Conservation (phyloP, 2,797 vertebrate species). For the Novumbra hubbsi region DNA sequence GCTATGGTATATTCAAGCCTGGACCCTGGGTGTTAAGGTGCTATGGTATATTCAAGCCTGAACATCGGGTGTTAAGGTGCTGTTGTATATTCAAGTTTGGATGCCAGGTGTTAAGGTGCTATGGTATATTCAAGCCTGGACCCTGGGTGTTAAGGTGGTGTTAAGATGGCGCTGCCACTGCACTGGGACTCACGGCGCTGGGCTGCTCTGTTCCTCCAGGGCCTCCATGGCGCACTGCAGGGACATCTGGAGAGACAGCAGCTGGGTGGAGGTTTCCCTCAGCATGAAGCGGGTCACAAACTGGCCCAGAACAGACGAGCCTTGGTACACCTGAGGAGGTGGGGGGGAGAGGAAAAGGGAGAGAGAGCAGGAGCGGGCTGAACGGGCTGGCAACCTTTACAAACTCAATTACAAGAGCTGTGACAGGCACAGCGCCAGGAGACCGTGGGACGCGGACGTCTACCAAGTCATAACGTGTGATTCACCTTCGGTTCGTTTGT, state of each 20-base stretch:
- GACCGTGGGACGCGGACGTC: too few species aligned
- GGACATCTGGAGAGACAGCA: constrained; percentile 89
- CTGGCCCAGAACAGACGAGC: constrained; percentile 88
- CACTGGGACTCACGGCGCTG: constrained; percentile 73
- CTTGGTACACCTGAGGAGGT: constrained; percentile 82
- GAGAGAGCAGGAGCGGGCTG: background rate
- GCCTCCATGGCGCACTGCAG: constrained; percentile 92
- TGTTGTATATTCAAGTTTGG: too few species aligned
- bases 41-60: too few species aligned
- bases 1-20: too few species aligned
- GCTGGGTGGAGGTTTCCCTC: constrained; percentile 88
- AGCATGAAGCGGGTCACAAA: constrained; percentile 92
- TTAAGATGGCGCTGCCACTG: background rate
- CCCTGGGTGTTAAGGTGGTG: too few species aligned
- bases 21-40: too few species aligned
- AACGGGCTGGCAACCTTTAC: constrained; percentile 3
- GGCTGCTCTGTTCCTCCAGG: constrained; percentile 85
- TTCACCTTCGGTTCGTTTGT: background rate
- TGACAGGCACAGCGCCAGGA: background rate
- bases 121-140: too few species aligned
- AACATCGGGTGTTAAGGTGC: too few species aligned
- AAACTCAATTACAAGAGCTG: background rate
- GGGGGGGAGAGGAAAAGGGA: constrained; percentile 1
- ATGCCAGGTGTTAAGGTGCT: too few species aligned
- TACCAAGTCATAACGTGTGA: background rate